Percentiles rank a stretch among this genome's conserved stretches.
Evolutionary conservation across 2,888 invertebrate species (phyloP).

Genomic region (Sabatieria punctata): DNA sequence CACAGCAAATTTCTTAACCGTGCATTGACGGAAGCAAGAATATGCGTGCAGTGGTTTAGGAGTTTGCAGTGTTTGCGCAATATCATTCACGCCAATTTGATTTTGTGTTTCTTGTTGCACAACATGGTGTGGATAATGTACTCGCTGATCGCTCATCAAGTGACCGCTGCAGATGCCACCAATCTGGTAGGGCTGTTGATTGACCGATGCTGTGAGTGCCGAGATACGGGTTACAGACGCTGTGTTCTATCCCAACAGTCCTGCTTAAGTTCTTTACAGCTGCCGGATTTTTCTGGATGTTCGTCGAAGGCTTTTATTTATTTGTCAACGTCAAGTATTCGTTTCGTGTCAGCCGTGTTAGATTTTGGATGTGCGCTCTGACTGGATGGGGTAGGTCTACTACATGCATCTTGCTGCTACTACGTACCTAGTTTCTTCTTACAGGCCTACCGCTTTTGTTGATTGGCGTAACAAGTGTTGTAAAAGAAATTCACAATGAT

Average conservation of each 20-base stretch:
- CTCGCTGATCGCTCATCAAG: conserved; percentile 21
- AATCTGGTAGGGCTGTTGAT: no score
- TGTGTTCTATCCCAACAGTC: conserved; percentile 37
- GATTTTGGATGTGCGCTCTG: conserved; percentile 30
- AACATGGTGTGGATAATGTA: conserved; percentile 76
- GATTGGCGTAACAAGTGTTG: background rate
- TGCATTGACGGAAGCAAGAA: no score
- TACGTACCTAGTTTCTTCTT: conserved; percentile 17
- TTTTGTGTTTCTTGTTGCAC: conserved; percentile 74
- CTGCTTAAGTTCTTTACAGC: conserved; percentile 75
- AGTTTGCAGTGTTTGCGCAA: conserved; percentile 77
- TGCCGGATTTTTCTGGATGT: conserved; percentile 97
- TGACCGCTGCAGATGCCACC: background rate
- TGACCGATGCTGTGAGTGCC: conserved; percentile 1
- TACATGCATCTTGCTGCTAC: background rate
- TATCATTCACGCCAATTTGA: conserved; percentile 81
- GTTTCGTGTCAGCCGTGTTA: conserved; percentile 29
- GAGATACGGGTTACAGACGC: conserved; percentile 18
- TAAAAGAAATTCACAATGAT: background rate
- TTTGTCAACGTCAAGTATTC: conserved; percentile 34
- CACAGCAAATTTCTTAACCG: no score
- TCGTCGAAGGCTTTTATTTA: conserved; percentile 39
- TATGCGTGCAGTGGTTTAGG: conserved; percentile 43
- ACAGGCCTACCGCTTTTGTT: conserved; percentile 11
- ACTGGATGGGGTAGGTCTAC: conserved; percentile 35